phyloP scores from a whole-genome alignment of 1,140 invertebrate species.

The Diabrotica virgifera region DNA sequence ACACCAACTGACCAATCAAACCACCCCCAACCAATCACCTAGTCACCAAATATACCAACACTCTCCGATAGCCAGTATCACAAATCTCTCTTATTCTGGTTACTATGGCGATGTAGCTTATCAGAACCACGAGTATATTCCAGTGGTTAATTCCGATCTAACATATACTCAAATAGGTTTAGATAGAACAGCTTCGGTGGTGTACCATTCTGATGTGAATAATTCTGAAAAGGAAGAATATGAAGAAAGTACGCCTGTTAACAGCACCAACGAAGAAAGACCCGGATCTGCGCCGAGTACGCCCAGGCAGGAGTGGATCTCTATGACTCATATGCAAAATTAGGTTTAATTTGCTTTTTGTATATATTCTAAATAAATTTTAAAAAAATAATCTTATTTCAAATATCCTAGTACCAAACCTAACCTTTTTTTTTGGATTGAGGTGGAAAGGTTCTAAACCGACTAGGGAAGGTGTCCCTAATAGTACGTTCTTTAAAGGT shows the following conservation, averaged over 20 bases:
- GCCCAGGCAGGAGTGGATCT: slow-evolving; percentile 34
- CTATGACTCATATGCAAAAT: slow-evolving; percentile 32
- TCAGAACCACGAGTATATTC: slow-evolving; percentile 43
- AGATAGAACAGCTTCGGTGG: slow-evolving; percentile 30
- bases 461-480: too few relatives aligned
- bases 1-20: slow-evolving; percentile 41
- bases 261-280: slow-evolving; percentile 26
- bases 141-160: slow-evolving; percentile 35
- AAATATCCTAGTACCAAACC: too few relatives aligned
- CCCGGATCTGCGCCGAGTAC: slow-evolving; percentile 30
- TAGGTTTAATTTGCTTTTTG: slow-evolving; percentile 11
- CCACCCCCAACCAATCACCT: slow-evolving; percentile 45
- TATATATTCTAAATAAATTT: not conserved
- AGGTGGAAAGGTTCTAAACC: too few relatives aligned
- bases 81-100: slow-evolving; percentile 43
- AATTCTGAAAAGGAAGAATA: slow-evolving; percentile 29
- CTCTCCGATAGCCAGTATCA: slow-evolving; percentile 41
- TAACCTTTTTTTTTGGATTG: too few relatives aligned
- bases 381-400: not conserved
- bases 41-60: slow-evolving; percentile 46
- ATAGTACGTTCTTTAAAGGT: too few relatives aligned
- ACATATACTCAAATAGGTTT: slow-evolving; percentile 36
- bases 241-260: slow-evolving; percentile 19
- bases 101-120: slow-evolving; percentile 46
- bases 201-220: slow-evolving; percentile 33